Conservation (phyloP, 2,888 invertebrate genomes). For the Leptodirus hochenwartii region DNA sequence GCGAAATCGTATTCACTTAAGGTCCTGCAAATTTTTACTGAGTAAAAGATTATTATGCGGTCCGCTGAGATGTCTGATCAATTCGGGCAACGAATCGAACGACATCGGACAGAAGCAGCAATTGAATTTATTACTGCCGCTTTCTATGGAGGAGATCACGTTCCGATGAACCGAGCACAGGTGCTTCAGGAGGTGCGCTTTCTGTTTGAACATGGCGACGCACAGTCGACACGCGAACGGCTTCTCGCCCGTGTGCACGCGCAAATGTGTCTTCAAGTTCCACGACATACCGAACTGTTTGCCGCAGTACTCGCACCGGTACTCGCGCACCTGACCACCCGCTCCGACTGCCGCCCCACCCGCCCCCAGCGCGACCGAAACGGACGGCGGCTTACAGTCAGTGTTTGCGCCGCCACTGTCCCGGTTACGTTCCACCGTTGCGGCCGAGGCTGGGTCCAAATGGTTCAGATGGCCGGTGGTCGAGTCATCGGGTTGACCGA, state of each 20-base stretch:
- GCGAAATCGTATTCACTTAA: no score
- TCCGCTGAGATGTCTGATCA: constrained; percentile 72
- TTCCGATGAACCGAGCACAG: constrained; percentile 78
- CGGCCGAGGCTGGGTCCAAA: not conserved
- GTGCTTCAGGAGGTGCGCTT: constrained; percentile 73
- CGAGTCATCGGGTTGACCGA: no score
- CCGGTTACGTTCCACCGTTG: no score
- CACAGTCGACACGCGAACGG: constrained; percentile 78
- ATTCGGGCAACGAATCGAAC: constrained; percentile 71
- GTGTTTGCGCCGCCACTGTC: constrained; percentile 18
- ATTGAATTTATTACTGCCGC: constrained; percentile 57
- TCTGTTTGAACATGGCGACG: constrained; percentile 84
- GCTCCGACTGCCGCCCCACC: constrained; percentile 18
- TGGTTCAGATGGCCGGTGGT: no score
- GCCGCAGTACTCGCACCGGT: constrained; percentile 76
- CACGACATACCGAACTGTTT: constrained; percentile 87
- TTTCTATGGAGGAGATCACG: constrained; percentile 69
- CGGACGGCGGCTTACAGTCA: constrained; percentile 19
- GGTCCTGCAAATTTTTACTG: constrained; percentile 73
- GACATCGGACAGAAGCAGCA: constrained; percentile 78
- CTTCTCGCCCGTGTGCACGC: constrained; percentile 78
- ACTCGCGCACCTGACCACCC: constrained; percentile 51
- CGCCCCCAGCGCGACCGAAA: constrained; percentile 16
- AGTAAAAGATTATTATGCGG: constrained; percentile 75
- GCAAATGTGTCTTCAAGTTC: constrained; percentile 76